phyloP scores from a whole-genome alignment of 2,113 vertebrate species.

The Pavo muticus region DNA sequence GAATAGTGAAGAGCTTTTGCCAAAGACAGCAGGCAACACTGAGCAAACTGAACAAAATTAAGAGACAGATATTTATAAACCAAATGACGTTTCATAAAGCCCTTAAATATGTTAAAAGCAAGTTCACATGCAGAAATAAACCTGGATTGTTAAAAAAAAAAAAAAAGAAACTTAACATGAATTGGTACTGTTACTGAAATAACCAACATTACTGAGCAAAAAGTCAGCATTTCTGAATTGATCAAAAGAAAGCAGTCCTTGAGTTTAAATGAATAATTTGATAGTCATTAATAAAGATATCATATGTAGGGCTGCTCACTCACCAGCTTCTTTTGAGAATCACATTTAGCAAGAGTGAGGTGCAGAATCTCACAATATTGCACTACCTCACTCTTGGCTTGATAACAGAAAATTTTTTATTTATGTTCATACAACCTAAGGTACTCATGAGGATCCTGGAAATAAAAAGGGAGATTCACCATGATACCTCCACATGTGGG shows the following conservation, averaged over 20 bases:
- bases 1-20: constrained; percentile 15
- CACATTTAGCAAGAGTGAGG: neutral
- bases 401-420: neutral
- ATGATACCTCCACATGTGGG: neutral
- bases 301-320: neutral
- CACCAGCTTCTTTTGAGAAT: neutral
- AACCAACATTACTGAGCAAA: neutral
- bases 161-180: neutral
- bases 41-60: neutral
- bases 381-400: neutral
- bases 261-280: neutral
- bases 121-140: neutral
- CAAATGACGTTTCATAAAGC: neutral
- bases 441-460: neutral
- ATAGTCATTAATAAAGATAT: too few species aligned
- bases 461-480: neutral
- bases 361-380: neutral
- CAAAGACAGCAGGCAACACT: neutral
- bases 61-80: neutral
- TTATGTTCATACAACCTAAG: neutral
- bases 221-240: neutral
- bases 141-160: neutral
- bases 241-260: neutral
- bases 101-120: neutral
- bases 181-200: neutral